Percentiles rank a stretch among this genome's conserved stretches.
These are phyloP conservation scores for Hanleya hanleyi DNA, from an alignment of 2,888 invertebrate species.

Conservation along the genomic window DNA sequence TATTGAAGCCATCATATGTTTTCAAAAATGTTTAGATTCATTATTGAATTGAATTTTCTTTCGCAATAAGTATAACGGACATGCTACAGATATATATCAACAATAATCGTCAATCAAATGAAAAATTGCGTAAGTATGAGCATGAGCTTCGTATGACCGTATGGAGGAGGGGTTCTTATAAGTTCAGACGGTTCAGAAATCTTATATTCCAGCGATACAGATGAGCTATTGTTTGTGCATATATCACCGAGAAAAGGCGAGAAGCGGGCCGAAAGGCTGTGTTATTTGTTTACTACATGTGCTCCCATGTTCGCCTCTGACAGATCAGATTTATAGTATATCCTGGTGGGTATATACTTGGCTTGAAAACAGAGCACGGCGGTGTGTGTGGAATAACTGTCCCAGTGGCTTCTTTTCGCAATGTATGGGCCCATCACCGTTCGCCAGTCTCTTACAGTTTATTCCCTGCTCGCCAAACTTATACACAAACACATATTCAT, in stretches of 20 bases:
- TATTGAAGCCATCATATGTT: too few relatives aligned
- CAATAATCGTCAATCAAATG: too few relatives aligned
- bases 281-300: constrained; percentile 9
- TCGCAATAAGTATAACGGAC: too few relatives aligned
- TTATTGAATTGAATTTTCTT: too few relatives aligned
- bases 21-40: too few relatives aligned
- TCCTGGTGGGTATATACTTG: not conserved
- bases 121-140: too few relatives aligned
- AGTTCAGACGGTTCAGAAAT: not conserved
- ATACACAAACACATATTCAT: not conserved
- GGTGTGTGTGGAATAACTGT: not conserved
- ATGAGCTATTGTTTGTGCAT: constrained; percentile 4
- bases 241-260: not conserved
- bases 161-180: not conserved
- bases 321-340: not conserved
- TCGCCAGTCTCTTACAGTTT: not conserved
- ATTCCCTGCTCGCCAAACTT: not conserved
- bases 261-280: not conserved
- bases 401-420: not conserved
- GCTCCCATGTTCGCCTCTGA: not conserved
- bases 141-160: too few relatives aligned
- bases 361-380: not conserved
- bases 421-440: not conserved
- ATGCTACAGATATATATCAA: too few relatives aligned
- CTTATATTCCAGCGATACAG: not conserved